Evolutionary conservation across 2,888 invertebrate species (phyloP).

Genomic region (Ashinkailepas kermadecensis): DNA sequence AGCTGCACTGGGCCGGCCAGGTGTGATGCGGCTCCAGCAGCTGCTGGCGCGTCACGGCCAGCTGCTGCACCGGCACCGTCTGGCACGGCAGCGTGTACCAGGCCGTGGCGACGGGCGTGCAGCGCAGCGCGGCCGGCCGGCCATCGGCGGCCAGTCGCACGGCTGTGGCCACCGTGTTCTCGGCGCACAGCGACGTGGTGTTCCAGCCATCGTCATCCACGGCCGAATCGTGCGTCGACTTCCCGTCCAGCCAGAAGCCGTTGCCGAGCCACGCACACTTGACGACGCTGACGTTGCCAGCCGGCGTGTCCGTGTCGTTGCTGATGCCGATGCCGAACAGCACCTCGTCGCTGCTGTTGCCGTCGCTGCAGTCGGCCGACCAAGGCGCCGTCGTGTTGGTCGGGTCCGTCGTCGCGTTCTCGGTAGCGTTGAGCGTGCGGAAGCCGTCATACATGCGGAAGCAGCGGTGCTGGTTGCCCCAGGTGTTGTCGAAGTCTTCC

Average conservation of each 20-base stretch:
- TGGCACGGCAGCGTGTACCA: background rate
- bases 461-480: background rate
- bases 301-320: background rate
- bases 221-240: background rate
- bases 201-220: background rate
- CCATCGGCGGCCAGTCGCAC: background rate
- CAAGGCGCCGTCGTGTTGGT: background rate
- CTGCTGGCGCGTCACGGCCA: background rate
- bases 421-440: background rate
- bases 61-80: background rate
- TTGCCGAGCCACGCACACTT: background rate
- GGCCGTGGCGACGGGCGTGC: background rate
- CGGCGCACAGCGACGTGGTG: background rate
- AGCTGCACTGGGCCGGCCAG: background rate
- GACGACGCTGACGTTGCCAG: background rate
- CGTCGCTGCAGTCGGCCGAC: background rate
- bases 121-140: background rate
- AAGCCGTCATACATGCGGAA: background rate
- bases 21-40: background rate
- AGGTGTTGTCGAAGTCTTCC: background rate
- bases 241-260: background rate
- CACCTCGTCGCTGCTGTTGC: background rate
- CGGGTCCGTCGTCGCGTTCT: background rate
- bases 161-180: background rate
- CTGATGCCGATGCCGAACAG: background rate